Conservation (phyloP, 2,888 invertebrate genomes). For the Aphidoletes aphidimyza region DNA sequence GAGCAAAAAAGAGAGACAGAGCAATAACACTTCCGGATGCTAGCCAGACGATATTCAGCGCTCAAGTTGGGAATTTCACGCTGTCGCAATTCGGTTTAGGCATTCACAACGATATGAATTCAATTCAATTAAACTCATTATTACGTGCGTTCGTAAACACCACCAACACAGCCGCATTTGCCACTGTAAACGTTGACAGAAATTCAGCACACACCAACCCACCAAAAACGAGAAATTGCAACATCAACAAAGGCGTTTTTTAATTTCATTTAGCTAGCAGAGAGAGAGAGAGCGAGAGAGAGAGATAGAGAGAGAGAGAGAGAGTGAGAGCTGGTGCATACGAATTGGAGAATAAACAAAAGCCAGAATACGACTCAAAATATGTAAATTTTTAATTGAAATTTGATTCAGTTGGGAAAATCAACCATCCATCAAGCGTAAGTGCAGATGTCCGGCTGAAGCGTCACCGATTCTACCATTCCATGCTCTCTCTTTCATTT, state of each 20-base stretch:
- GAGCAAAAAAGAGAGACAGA: neutral
- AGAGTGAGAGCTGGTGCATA: neutral
- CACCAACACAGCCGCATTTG: neutral
- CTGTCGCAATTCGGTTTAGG: neutral
- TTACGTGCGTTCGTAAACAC: neutral
- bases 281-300: too few species aligned
- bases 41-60: too few species aligned
- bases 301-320: too few species aligned
- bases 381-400: conserved; percentile 53
- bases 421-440: neutral
- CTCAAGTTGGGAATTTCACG: neutral
- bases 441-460: neutral
- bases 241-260: conserved; percentile 6
- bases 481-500: neutral
- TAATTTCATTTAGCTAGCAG: neutral
- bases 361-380: conserved; percentile 23
- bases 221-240: conserved; percentile 5
- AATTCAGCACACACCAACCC: too few species aligned
- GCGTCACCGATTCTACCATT: neutral
- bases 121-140: conserved; percentile 49
- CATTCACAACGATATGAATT: conserved; percentile 21
- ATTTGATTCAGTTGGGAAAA: conserved; percentile 53
- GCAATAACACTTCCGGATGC: too few species aligned
- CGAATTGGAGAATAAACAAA: conserved; percentile 25
- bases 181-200: conserved; percentile 20